Evolutionary conservation across 2,888 invertebrate genomes (phyloP).

Genomic region (Catocala fraxini): DNA sequence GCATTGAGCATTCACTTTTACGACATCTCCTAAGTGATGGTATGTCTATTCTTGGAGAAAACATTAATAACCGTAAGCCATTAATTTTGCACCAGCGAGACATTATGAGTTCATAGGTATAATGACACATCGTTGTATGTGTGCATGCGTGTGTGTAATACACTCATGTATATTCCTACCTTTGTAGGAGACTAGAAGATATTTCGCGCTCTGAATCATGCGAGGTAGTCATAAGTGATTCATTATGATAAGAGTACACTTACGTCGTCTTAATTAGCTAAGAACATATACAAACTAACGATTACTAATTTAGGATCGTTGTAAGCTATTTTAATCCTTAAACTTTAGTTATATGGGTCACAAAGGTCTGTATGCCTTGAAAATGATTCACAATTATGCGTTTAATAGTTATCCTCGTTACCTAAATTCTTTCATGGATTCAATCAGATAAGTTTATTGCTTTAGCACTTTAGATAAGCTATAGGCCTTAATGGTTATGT

Average conservation of each 20-base stretch:
- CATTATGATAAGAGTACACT: slow-evolving; percentile 40
- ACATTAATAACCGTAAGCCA: slow-evolving; percentile 6
- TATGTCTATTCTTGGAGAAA: slow-evolving; percentile 9
- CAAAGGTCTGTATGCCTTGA: not conserved
- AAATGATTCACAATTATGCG: slow-evolving; percentile 4
- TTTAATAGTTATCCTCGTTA: slow-evolving; percentile 7
- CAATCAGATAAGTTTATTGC: not conserved
- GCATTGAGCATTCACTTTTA: slow-evolving; percentile 1
- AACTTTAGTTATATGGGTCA: not conserved
- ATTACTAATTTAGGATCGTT: not conserved
- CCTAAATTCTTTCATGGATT: slow-evolving; percentile 3
- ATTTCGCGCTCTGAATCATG: slow-evolving; percentile 35
- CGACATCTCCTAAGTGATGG: not conserved
- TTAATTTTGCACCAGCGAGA: slow-evolving; percentile 23
- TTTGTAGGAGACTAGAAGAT: slow-evolving; percentile 8
- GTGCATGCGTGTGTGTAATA: no score
- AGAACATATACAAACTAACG: slow-evolving; percentile 12
- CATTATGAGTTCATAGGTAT: slow-evolving; percentile 21
- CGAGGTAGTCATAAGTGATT: slow-evolving; percentile 33
- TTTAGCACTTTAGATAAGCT: not conserved
- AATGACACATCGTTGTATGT: slow-evolving; percentile 26
- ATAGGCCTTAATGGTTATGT: no score
- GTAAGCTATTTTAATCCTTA: slow-evolving; percentile 4
- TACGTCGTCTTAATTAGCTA: slow-evolving; percentile 17
- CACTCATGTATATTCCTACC: no score